Evolutionary conservation across 2,113 vertebrate genomes (phyloP), one percentile per base, ranked within the genome.

Genomic region (Mugil cephalus): DNA sequence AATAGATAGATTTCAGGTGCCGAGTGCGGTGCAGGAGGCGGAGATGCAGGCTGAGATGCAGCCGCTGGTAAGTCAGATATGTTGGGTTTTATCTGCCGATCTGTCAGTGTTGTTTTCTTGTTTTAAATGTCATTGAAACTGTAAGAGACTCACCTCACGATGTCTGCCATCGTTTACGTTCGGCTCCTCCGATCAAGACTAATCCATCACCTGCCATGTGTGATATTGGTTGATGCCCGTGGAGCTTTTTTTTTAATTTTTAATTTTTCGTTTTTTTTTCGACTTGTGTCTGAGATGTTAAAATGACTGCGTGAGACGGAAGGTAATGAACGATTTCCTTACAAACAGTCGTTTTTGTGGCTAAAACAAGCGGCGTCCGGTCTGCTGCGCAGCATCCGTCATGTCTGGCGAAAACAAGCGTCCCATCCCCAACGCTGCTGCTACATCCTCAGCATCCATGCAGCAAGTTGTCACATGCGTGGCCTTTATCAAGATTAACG

Each of bases 1-100:
- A 91, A 98, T 97, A 82, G 97, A 98, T 83, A 94, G 96, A 93
- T 97, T 98, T 87, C 97, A 98, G 84, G 97, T 98, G 86, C 97
- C 97, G 85, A 96, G 96, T 59, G 96, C 94, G 65, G 95, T 87
- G 47, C 92, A 91, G 68, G 91, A 95, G 80, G 89, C 85, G 71
- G 91, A 92, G 87, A 92, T 89, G 88, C 88, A 92, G 84, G 95
- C 95, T 51, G 96, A 98, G 94, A 97, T 97, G 95, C 96, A 97
- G 90, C 96, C 97, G 79, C 94, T 98, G 95, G 96, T 97, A 91
- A 95, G 95, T 80, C 68, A 1, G 5, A 54, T 45, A 4, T 43
- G 15, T 47, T 1, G 19, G 35, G n/a, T 63, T 19, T 14, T 38
- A 12, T 19, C 14, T 7, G 21, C 71, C 40, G 1, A 74, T 45